A percentile compares a stretch with the other conserved stretches of the same genome.
Conservation (phyloP, 92 coral and sea anemone genomes). For the Porites evermanni region DNA sequence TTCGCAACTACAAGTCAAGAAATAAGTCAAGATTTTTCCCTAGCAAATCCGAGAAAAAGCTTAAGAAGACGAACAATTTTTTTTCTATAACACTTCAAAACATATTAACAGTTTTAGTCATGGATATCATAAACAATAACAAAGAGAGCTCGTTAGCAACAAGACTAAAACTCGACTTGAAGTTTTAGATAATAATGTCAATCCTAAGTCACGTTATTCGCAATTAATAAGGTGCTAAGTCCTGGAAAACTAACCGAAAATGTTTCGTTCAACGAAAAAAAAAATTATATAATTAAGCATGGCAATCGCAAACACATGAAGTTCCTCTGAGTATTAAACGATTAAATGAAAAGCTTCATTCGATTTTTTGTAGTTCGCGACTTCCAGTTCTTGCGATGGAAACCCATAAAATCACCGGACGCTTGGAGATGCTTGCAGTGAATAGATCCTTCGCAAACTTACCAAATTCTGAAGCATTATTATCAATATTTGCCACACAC, state of each 20-base stretch:
- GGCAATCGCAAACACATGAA: background rate
- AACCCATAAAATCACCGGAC: too few relatives aligned
- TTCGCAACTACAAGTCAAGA: background rate
- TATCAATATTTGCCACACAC: conserved; percentile 94
- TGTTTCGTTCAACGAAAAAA: background rate
- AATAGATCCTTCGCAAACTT: conserved; percentile 9
- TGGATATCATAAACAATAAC: conserved; percentile 17
- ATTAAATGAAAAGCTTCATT: too few relatives aligned
- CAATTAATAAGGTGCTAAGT: background rate
- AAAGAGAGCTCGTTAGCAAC: conserved; percentile 37
- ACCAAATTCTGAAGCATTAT: conserved; percentile 81
- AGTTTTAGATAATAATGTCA: background rate
- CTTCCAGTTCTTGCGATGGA: too few relatives aligned
- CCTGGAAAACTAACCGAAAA: background rate
- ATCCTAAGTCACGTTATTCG: background rate
- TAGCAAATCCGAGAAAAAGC: background rate
- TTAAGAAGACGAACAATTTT: background rate
- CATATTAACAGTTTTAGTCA: background rate
- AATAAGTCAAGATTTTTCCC: background rate
- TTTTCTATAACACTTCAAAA: background rate
- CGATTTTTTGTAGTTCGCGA: too few relatives aligned
- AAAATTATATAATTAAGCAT: background rate
- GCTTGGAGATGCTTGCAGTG: background rate
- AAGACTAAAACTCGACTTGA: background rate
- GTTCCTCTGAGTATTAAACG: background rate